phyloP scores from a whole-genome alignment of 2,888 invertebrate genomes.

The Cyaniris semiargus region DNA sequence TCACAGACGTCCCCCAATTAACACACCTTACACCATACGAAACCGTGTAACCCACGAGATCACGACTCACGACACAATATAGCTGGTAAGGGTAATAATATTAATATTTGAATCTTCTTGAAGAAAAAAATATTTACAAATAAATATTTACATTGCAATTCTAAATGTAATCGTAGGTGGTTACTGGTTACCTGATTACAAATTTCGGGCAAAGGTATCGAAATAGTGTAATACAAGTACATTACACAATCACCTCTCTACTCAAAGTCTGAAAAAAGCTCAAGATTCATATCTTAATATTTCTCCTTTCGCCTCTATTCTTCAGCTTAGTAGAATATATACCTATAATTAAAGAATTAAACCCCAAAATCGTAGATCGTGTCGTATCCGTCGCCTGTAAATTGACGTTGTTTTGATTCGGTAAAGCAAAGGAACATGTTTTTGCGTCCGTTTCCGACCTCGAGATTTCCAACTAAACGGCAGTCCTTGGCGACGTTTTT shows the following conservation, averaged over 20 bases:
- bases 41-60: not conserved
- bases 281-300: too few species aligned
- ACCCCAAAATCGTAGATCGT: not conserved
- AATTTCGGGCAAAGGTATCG: not conserved
- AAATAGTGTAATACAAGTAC: too few species aligned
- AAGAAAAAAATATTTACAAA: not conserved
- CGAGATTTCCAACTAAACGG: conserved; percentile 59
- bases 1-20: conserved; percentile 46
- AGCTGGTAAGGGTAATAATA: not conserved
- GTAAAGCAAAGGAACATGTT: conserved; percentile 29
- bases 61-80: not conserved
- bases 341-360: not conserved
- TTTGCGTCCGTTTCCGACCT: conserved; percentile 31
- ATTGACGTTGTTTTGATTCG: conserved; percentile 19
- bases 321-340: too few species aligned
- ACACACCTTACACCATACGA: conserved; percentile 44
- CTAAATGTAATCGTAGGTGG: too few species aligned
- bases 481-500: conserved; percentile 53
- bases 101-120: not conserved
- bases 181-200: too few species aligned
- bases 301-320: too few species aligned
- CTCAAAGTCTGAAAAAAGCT: too few species aligned
- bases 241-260: too few species aligned
- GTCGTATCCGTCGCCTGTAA: conserved; percentile 13
- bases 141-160: not conserved